These are phyloP conservation scores for Drosophila parthenogenetica DNA, from an alignment of 2,888 invertebrate genomes.

Conservation along the genomic window DNA sequence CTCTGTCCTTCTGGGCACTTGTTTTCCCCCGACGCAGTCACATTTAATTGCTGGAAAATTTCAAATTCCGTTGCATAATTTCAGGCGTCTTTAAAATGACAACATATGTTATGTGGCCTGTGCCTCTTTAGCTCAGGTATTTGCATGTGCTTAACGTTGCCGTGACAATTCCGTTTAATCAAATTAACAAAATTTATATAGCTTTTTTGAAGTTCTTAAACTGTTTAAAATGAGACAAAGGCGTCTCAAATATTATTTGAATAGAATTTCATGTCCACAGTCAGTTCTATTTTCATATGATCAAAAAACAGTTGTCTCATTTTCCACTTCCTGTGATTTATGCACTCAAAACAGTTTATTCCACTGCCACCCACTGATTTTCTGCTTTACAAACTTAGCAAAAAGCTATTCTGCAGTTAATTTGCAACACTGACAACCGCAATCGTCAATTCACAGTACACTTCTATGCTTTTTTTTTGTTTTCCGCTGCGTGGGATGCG, in stretches of 20 bases:
- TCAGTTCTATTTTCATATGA: too few relatives aligned
- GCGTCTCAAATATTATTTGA: too few relatives aligned
- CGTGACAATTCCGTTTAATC: not conserved
- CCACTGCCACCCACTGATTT: not conserved
- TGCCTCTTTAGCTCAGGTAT: not conserved
- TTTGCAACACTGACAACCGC: conserved; percentile 9
- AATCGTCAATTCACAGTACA: conserved; percentile 6
- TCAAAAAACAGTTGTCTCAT: too few relatives aligned
- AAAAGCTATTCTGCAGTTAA: conserved; percentile 15
- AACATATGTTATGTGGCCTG: conserved; percentile 3
- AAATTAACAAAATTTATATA: too few relatives aligned
- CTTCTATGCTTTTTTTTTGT: not conserved
- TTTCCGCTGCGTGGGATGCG: not conserved
- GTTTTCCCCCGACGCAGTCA: conserved; percentile 45
- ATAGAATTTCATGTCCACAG: too few relatives aligned
- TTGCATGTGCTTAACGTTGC: not conserved
- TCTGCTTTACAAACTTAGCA: conserved; percentile 20
- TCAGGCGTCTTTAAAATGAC: conserved; percentile 30
- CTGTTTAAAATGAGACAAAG: not conserved
- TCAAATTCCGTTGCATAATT: conserved; percentile 64
- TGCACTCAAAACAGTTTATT: not conserved
- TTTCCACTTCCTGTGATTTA: too few relatives aligned
- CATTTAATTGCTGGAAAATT: conserved; percentile 70
- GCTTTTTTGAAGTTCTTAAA: not conserved
- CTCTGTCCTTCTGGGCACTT: conserved; percentile 19